Evolutionary conservation across 2,888 invertebrate species (phyloP), one percentile per base, ranked within the genome.

Genomic region (Ctena decussata): DNA sequence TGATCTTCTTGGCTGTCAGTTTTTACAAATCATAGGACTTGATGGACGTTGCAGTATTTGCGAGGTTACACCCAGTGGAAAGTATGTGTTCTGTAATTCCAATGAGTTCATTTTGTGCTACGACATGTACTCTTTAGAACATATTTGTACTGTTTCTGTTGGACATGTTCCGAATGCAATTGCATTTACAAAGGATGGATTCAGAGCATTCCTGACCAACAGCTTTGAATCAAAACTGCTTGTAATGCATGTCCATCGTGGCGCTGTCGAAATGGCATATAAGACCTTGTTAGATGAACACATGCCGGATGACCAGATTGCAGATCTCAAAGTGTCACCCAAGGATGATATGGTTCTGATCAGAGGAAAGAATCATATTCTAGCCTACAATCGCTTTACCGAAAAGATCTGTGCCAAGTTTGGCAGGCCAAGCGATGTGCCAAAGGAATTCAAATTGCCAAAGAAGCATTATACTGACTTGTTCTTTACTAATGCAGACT

Each of bases 381-480:
- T 95, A 5, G 93, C 95, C 3, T 94, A 95, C 84, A 90, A 94
- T 82, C 85, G 93, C 46, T 82, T 83, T 70, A 87, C 89, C 2
- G 95, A 95, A 78, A 91, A 90, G 53, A 90, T 95, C 24, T 73
- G 90, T 18, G 92, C 92, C 27, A 90, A 91, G 72, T 91, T 96
- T 65, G 53, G 72, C 24, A 85, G 94, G 37, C 95, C 96, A 2
- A 69, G 79, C 0, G 93, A 94, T 53, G 89, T 95, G 15, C 95
- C 95, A 24, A 81, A 84, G 12, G 94, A 95, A 83, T 95, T 95
- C 89, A 93, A 93, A 84, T 88, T 95, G 75, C 95, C 95, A 21
- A 93, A 92, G 71, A 91, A 93, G 37, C 81, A 90, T 70, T 93
- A 92, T 76, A 86, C 81, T 8, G 91, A 92, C 27, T 79, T 93